These are phyloP conservation scores for Ophioderma brevispina DNA, from an alignment of 35 echinoderm and acorn worm genomes.

Conservation along the genomic window DNA sequence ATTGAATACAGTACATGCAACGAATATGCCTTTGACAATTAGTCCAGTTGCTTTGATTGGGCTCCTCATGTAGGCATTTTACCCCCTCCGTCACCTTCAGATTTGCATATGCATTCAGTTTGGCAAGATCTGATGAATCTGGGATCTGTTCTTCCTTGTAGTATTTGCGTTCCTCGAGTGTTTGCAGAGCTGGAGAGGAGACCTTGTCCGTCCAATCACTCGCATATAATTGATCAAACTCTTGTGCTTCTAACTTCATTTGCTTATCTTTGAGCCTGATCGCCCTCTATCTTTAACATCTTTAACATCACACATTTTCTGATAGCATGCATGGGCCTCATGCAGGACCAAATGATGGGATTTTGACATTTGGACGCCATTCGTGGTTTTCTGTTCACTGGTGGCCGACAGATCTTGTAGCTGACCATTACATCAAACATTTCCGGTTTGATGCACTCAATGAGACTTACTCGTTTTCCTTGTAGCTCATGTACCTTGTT, in stretches of 20 bases:
- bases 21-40: background rate
- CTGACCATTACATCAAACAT: conserved; percentile 40
- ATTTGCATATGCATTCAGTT: conserved; percentile 8
- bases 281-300: conserved; percentile 17
- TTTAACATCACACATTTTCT: conserved; percentile 42
- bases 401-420: conserved; percentile 4
- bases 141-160: conserved; percentile 4
- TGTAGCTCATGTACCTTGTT: background rate
- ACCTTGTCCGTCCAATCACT: conserved; percentile 17
- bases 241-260: conserved; percentile 24
- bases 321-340: background rate
- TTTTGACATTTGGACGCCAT: conserved; percentile 19
- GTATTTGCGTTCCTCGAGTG: conserved; percentile 9
- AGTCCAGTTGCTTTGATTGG: background rate
- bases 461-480: background rate
- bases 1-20: background rate
- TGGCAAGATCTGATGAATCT: conserved; percentile 27
- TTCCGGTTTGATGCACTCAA: conserved; percentile 1
- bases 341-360: conserved; percentile 5
- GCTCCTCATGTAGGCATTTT: background rate
- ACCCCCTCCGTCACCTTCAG: background rate
- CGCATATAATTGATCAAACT: conserved; percentile 7
- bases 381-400: background rate
- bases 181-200: conserved; percentile 18
- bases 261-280: conserved; percentile 8